Conservation (phyloP, 2,888 invertebrate genomes). For the Drosophila villosipedis region DNA sequence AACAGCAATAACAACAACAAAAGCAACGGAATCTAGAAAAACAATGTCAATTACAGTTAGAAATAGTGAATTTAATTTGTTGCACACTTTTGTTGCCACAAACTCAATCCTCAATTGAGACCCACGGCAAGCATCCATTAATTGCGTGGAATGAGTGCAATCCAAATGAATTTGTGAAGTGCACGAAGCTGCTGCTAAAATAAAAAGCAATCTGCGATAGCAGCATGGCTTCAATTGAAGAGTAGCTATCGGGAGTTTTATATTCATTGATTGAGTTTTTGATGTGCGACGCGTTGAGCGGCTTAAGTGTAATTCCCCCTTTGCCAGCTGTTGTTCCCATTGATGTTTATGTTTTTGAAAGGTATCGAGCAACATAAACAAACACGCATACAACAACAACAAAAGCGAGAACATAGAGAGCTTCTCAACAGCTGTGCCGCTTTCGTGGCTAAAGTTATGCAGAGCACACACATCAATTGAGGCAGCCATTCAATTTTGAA, state of each 20-base stretch:
- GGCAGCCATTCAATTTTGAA: constrained; percentile 31
- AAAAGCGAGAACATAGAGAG: constrained; percentile 4
- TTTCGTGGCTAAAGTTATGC: constrained; percentile 18
- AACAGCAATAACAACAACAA: background rate
- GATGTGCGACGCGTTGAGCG: constrained; percentile 48
- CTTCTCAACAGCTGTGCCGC: constrained; percentile 39
- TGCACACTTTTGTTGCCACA: constrained; percentile 40
- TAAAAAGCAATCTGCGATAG: constrained; percentile 4
- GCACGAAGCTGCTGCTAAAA: constrained; percentile 5
- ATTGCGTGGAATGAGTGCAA: constrained; percentile 43
- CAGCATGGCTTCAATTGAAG: constrained; percentile 17
- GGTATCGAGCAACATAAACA: constrained; percentile 30
- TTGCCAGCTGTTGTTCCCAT: constrained; percentile 50
- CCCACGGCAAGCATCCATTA: constrained; percentile 29
- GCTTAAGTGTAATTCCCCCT: constrained; percentile 56
- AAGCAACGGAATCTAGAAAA: background rate
- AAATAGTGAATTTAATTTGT: constrained; percentile 37
- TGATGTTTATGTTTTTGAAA: constrained; percentile 42
- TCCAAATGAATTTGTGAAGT: constrained; percentile 30
- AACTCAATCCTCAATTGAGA: constrained; percentile 28
- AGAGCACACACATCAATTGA: constrained; percentile 19
- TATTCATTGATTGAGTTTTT: constrained; percentile 54
- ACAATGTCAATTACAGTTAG: constrained; percentile 11
- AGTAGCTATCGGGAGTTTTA: constrained; percentile 34
- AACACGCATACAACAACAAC: constrained; percentile 1